A percentile compares a stretch with the other conserved stretches of the same genome.
Evolutionary conservation across 2,888 invertebrate species (phyloP).

Genomic region (Epiblema foenella): DNA sequence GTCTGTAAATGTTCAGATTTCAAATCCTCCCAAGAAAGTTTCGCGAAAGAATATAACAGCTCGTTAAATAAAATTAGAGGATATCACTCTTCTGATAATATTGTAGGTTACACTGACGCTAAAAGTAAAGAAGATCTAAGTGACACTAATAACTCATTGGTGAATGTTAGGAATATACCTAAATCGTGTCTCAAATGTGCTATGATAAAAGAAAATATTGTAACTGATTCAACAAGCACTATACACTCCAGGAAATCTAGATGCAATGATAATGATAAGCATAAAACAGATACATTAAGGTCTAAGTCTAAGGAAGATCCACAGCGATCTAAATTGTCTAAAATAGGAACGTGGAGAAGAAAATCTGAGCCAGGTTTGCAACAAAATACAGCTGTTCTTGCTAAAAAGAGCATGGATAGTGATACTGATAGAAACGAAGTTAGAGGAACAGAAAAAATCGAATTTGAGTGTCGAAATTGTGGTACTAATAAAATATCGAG

Average conservation of each 20-base stretch:
- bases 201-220: slow-evolving; percentile 82
- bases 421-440: slow-evolving; percentile 67
- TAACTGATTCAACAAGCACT: slow-evolving; percentile 65
- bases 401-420: slow-evolving; percentile 71
- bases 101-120: slow-evolving; percentile 70
- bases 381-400: slow-evolving; percentile 67
- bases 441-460: slow-evolving; percentile 75
- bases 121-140: slow-evolving; percentile 69
- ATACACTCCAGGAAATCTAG: slow-evolving; percentile 69
- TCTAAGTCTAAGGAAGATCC: slow-evolving; percentile 82
- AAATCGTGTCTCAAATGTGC: slow-evolving; percentile 81
- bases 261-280: slow-evolving; percentile 68
- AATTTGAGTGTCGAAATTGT: slow-evolving; percentile 79
- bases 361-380: slow-evolving; percentile 89
- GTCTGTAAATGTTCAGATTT: slow-evolving; percentile 77
- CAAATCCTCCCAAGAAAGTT: slow-evolving; percentile 79
- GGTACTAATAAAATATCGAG: slow-evolving; percentile 76
- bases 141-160: slow-evolving; percentile 67
- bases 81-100: slow-evolving; percentile 80
- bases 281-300: slow-evolving; percentile 74
- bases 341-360: slow-evolving; percentile 88
- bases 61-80: slow-evolving; percentile 74
- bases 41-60: slow-evolving; percentile 69
- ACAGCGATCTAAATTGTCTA: slow-evolving; percentile 76
- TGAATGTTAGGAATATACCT: slow-evolving; percentile 67